Evolutionary conservation across 2,888 invertebrate species (phyloP).

Genomic region (Pterostichus madidus): DNA sequence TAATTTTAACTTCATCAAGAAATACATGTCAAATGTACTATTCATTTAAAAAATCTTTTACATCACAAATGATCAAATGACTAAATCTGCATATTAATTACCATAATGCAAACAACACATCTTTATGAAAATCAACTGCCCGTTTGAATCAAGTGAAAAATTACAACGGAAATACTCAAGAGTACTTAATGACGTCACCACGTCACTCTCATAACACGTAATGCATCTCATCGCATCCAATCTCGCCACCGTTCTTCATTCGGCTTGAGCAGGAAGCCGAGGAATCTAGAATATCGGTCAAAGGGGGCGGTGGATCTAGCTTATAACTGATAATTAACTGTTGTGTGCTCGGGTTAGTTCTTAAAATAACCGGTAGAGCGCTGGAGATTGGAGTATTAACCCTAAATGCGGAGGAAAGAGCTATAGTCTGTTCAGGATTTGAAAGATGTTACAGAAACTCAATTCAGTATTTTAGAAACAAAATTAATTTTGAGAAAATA

Average conservation of each 20-base stretch:
- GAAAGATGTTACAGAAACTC: too few relatives aligned
- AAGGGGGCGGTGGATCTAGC: constrained; percentile 8
- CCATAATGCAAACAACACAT: constrained; percentile 1
- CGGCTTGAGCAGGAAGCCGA: background rate
- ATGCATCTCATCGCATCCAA: background rate
- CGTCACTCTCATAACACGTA: constrained; percentile 1
- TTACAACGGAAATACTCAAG: constrained; percentile 9
- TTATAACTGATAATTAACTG: constrained; percentile 33
- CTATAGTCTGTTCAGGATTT: background rate
- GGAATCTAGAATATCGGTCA: constrained; percentile 15
- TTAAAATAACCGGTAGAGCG: background rate
- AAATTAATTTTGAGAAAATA: too few relatives aligned
- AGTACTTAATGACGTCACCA: background rate
- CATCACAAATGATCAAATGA: too few relatives aligned
- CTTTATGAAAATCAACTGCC: constrained; percentile 2
- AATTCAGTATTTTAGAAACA: too few relatives aligned
- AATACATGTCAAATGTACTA: too few relatives aligned
- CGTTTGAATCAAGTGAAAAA: constrained; percentile 10
- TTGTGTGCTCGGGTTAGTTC: constrained; percentile 21
- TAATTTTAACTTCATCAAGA: too few relatives aligned
- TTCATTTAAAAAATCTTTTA: too few relatives aligned
- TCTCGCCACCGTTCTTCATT: background rate
- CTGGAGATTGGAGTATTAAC: background rate
- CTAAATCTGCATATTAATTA: background rate
- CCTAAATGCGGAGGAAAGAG: background rate